Evolutionary conservation across 2,888 invertebrate genomes (phyloP).

Genomic region (Galerucella pusilla): DNA sequence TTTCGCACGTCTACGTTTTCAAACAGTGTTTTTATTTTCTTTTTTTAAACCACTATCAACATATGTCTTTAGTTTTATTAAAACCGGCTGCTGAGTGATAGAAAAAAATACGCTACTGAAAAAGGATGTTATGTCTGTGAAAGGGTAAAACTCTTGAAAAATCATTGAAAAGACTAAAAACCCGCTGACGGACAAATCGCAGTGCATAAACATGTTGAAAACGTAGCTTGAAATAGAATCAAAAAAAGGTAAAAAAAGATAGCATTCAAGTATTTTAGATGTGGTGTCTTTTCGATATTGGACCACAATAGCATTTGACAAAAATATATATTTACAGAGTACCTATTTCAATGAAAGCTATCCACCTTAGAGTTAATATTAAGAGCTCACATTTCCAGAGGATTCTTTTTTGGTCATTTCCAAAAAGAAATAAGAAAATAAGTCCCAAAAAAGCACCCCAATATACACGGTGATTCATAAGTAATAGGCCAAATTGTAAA

Average conservation of each 20-base stretch:
- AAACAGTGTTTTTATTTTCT: slow-evolving; percentile 42
- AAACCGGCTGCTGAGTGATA: slow-evolving; percentile 45
- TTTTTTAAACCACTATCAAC: slow-evolving; percentile 35
- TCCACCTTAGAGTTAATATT: no score
- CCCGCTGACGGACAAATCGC: slow-evolving; percentile 55
- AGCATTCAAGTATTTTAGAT: slow-evolving; percentile 22
- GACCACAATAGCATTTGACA: no score
- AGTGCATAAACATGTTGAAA: slow-evolving; percentile 31
- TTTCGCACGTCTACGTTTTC: slow-evolving; percentile 48
- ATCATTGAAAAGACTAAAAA: slow-evolving; percentile 50
- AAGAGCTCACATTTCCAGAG: no score
- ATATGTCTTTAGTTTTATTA: slow-evolving; percentile 46
- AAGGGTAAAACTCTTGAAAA: slow-evolving; percentile 57
- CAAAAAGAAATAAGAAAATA: no score
- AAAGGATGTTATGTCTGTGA: slow-evolving; percentile 60
- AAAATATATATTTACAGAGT: no score
- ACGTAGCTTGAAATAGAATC: slow-evolving; percentile 33
- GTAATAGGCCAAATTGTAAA: no score
- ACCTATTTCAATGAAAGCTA: no score
- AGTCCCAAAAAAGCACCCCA: no score
- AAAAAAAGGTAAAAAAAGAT: slow-evolving; percentile 28
- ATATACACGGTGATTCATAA: no score
- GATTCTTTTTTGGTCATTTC: no score
- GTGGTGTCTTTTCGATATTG: slow-evolving; percentile 15
- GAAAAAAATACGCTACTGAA: slow-evolving; percentile 45